phyloP scores from a whole-genome alignment of 2,888 invertebrate species.

The Kryphioiulus occultus region DNA sequence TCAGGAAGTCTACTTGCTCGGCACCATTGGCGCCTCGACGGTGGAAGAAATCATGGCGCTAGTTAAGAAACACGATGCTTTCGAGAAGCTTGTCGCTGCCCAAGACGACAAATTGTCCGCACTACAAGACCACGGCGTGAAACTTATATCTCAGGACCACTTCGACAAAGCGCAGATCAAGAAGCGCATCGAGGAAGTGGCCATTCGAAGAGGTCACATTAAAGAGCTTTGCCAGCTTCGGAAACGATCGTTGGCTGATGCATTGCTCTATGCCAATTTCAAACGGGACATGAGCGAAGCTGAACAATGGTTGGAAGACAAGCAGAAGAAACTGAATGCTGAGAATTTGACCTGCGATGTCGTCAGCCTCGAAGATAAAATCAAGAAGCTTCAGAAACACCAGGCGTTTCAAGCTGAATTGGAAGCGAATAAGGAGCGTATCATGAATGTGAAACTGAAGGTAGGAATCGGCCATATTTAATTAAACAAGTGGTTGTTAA shows the following conservation, averaged over 20 bases:
- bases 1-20: constrained; percentile 72
- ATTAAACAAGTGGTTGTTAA: neutral
- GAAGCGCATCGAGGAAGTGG: constrained; percentile 75
- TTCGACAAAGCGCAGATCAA: constrained; percentile 82
- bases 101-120: constrained; percentile 86
- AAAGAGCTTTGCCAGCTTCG: constrained; percentile 74
- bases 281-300: constrained; percentile 81
- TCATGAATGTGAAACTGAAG: constrained; percentile 76
- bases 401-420: constrained; percentile 94
- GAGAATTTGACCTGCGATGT: constrained; percentile 80
- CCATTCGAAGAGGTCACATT: constrained; percentile 69
- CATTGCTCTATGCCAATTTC: constrained; percentile 86
- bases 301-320: constrained; percentile 90
- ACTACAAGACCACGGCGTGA: constrained; percentile 83
- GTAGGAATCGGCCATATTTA: neutral
- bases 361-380: constrained; percentile 87
- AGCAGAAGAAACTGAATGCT: constrained; percentile 83
- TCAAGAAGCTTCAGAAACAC: constrained; percentile 91
- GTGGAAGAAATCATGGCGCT: constrained; percentile 86
- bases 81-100: constrained; percentile 86
- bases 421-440: constrained; percentile 82
- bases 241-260: constrained; percentile 75
- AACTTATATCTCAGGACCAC: constrained; percentile 87
- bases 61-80: constrained; percentile 92
- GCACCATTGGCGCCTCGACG: constrained; percentile 60